Base-by-base conservation (phyloP, 2,888 invertebrate species). In the Hecatera dysodea region DNA sequence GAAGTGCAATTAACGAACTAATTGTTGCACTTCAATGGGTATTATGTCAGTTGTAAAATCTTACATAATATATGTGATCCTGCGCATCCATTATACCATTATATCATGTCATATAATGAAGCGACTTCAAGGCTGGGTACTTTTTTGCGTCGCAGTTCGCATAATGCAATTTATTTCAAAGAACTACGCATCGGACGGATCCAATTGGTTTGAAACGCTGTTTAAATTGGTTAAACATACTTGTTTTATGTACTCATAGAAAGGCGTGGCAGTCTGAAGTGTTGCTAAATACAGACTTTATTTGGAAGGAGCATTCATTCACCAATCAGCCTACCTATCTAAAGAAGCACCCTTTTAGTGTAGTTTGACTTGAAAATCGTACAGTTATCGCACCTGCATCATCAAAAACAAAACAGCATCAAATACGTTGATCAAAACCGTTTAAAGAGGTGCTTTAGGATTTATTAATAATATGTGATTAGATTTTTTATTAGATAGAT, bases 101-200 rank as follows among this genome's bases (percentile, higher is more conserved):
- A 63, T 50, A 78, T 67, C 27, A 52, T 64, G 65, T 56, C 24
- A 7, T 42, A 15, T 44, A 36, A 46, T 73, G 24, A 27, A 63
- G 11, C 15, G 36, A 64, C 36, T 64, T 75, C 76, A 78, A 75
- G 75, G 69, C 19, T 61, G 29, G 42, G 8, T 56, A 36, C 39
- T 44, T 12, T 27, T 63, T 70, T 75, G 76, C 81, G 61, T 46
- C 77, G 81, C 63, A 81, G 55, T 68, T 67, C 11, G 24, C 22
- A 22, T 75, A 53, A 67, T 48, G 52, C 42, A 59, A 75, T 62
- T 67, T 19, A 59, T 63, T 66, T 39, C 50, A 70, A 63, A 72
- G 48, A 81, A 62, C 61, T 42, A 53, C 29, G 55, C 33, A 81
- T 71, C 36, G 48, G 29, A 72, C 36, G 52, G 36, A 72, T 48